These are phyloP conservation scores for Drosophila bunnanda DNA, from an alignment of 2,888 invertebrate species.

Conservation along the genomic window DNA sequence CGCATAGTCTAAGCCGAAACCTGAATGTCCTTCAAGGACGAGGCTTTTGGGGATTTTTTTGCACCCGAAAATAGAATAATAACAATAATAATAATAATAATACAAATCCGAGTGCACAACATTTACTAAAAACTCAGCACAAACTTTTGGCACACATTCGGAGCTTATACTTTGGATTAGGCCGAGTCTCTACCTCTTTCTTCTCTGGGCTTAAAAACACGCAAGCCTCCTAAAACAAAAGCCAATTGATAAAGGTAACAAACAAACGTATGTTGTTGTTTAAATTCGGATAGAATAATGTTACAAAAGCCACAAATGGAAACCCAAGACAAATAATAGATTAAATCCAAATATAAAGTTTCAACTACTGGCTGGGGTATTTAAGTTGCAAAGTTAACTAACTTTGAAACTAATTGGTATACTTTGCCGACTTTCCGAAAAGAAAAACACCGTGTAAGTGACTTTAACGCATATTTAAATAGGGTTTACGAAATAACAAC, in stretches of 20 bases:
- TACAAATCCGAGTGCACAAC: slow-evolving; percentile 6
- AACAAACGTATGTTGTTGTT: slow-evolving; percentile 1
- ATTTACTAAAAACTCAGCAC: slow-evolving; percentile 7
- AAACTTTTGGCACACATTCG: slow-evolving; percentile 24
- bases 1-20: slow-evolving; percentile 24
- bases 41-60: background rate
- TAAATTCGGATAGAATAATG: no score
- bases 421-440: background rate
- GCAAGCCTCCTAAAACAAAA: slow-evolving; percentile 8
- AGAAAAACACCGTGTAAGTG: background rate
- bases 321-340: background rate
- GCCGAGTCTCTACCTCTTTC: no score
- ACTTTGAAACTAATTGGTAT: background rate
- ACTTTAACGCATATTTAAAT: background rate
- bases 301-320: background rate
- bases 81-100: slow-evolving; percentile 1
- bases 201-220: no score
- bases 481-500: background rate
- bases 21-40: slow-evolving; percentile 31
- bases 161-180: slow-evolving; percentile 14
- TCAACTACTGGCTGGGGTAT: background rate
- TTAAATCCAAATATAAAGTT: background rate
- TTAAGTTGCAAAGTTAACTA: background rate
- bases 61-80: background rate
- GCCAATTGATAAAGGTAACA: slow-evolving; percentile 16